Conservation (phyloP, 1,140 invertebrate genomes). For the Drosophila pallidifrons region DNA sequence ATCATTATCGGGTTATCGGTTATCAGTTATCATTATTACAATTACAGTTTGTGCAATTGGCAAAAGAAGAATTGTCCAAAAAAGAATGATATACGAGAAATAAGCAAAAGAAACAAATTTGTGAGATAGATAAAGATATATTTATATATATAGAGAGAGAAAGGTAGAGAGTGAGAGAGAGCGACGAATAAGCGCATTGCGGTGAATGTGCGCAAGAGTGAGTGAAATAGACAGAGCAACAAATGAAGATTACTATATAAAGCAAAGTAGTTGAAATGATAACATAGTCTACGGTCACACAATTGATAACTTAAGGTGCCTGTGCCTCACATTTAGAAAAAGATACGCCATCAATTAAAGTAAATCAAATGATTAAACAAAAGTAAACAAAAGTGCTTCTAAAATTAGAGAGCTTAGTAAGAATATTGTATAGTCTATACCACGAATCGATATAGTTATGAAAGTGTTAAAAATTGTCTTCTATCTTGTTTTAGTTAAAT, state of each 20-base stretch:
- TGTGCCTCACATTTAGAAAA: not conserved
- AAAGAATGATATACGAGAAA: conserved; percentile 20
- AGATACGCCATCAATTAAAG: not conserved
- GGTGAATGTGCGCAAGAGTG: conserved; percentile 20
- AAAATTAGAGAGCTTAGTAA: not conserved
- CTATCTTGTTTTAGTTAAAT: no score
- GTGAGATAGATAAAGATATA: conserved; percentile 34
- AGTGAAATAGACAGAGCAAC: conserved; percentile 41
- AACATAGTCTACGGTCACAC: conserved; percentile 11
- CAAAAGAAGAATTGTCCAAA: conserved; percentile 28
- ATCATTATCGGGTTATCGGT: not conserved
- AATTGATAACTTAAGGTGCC: conserved; percentile 22
- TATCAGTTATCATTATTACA: not conserved
- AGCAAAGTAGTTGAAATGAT: conserved; percentile 35
- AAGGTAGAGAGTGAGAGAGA: conserved; percentile 2
- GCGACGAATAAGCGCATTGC: conserved; percentile 3
- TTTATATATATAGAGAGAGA: not conserved
- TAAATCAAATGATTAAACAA: not conserved
- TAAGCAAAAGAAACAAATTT: conserved; percentile 27
- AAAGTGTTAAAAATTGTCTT: no score
- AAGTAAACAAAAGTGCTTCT: conserved; percentile 1
- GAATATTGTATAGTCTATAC: no score
- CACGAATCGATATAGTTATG: no score
- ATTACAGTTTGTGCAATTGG: conserved; percentile 30
- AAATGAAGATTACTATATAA: conserved; percentile 26